Conservation (phyloP, 2,797 vertebrate species). For the Carapus acus region DNA sequence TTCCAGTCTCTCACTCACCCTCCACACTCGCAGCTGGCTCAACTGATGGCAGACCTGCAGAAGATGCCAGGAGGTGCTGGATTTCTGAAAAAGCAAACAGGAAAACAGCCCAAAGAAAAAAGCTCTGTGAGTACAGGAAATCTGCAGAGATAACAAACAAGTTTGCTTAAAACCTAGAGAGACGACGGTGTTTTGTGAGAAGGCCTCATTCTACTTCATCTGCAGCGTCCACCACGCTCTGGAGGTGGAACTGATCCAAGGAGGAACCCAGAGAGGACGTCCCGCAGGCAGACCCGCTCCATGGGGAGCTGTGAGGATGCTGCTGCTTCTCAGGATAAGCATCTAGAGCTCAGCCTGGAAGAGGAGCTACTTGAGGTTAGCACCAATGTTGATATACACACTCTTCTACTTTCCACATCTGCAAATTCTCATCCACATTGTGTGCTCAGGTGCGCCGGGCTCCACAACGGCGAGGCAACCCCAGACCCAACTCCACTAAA, state of each 20-base stretch:
- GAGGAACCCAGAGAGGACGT: slow-evolving; percentile 64
- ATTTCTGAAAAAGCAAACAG: slow-evolving; percentile 48
- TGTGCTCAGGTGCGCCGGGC: slow-evolving; percentile 54
- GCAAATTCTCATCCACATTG: too few species aligned
- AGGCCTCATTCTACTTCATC: not conserved
- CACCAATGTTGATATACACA: not conserved
- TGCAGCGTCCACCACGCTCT: slow-evolving; percentile 54
- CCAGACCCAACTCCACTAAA: slow-evolving; percentile 47
- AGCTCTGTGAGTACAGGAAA: slow-evolving; percentile 52
- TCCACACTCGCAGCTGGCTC: slow-evolving; percentile 65
- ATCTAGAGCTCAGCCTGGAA: slow-evolving; percentile 65
- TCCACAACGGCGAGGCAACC: slow-evolving; percentile 37
- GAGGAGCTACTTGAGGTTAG: slow-evolving; percentile 69
- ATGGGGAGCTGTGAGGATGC: slow-evolving; percentile 47
- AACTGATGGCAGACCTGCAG: slow-evolving; percentile 76
- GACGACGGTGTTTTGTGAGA: too few species aligned
- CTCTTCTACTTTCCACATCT: not conserved
- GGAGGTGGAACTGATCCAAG: slow-evolving; percentile 34
- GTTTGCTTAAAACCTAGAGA: too few species aligned
- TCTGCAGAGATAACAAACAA: too few species aligned
- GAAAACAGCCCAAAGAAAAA: slow-evolving; percentile 46
- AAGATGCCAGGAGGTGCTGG: slow-evolving; percentile 65
- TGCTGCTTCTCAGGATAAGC: slow-evolving; percentile 23
- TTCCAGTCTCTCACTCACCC: not conserved
- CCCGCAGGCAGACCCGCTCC: slow-evolving; percentile 70